Evolutionary conservation across 2,888 invertebrate genomes (phyloP), one percentile per base, ranked within the genome.

Genomic region (Meiosimyza platycephala): DNA sequence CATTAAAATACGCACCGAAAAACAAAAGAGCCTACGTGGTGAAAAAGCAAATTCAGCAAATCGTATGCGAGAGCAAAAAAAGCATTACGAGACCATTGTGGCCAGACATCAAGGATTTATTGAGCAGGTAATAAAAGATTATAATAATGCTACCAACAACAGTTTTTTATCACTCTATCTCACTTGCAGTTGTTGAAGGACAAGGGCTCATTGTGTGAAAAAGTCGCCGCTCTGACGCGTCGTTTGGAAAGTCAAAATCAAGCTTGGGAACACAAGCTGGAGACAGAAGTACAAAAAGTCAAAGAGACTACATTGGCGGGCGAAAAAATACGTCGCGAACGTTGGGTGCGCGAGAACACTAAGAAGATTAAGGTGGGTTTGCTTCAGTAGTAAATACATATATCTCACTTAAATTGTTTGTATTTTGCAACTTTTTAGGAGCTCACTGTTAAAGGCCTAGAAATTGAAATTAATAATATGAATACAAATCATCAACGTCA

Each of bases 371-470:
- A 95, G 90, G 94, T 93, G 80, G 40, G 68, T 40, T 4, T 16
- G 62, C 2, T 40, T 33, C 13, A 55, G 1, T n/a, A 13, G 15
- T 13, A 28, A 11, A 22, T n/a, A n/a, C n/a, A n/a, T 28, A 7
- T 22, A 59, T 4, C 2, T 22, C 59, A 3, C 22, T 59, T 28
- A 12, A 59, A 13, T 60, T 15, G 15, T 16, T 15, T 28, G 28
- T 28, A 3, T 28, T 47, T 47, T 16, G 15, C 57, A 28, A 13
- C 9, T 40, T 57, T 65, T 7, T 47, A 91, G 94, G 95, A 95
- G 83, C 88, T 95, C 81, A 95, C 95, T 6, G 93, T 95, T 0
- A 95, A 94, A 88, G 95, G 95, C 0, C 85, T 96, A n/a, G 95
- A 95, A 85, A 92, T 94, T 0, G 95, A 96, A 85, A 89, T 96